phyloP scores from a whole-genome alignment of 2,888 invertebrate genomes.

The Salticus scenicus region DNA sequence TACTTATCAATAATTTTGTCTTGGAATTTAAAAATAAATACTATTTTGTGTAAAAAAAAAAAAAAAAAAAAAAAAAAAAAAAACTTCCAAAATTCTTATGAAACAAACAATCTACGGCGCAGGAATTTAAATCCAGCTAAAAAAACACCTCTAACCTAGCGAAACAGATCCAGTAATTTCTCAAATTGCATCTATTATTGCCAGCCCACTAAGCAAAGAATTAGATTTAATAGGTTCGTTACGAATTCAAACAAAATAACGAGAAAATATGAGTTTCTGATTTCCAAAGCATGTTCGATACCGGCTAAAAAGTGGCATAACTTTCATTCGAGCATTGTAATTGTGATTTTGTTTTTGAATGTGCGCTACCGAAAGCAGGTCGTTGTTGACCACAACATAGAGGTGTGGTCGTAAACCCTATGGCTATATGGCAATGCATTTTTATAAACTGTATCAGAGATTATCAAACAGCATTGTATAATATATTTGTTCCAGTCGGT shows the following conservation, averaged over 20 bases:
- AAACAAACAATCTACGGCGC: no score
- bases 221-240: not conserved
- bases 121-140: no score
- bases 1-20: no score
- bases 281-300: not conserved
- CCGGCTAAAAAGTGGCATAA: not conserved
- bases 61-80: no score
- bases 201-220: not conserved
- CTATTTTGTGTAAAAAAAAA: no score
- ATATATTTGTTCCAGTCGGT: not conserved
- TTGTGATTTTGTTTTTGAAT: not conserved
- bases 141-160: no score
- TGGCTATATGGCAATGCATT: not conserved
- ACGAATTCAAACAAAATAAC: no score
- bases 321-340: not conserved
- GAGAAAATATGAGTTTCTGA: no score
- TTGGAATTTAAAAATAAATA: no score
- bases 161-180: not conserved
- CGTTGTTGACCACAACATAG: not conserved
- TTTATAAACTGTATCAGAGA: not conserved
- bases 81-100: no score
- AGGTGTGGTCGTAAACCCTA: not conserved
- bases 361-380: conserved; percentile 7
- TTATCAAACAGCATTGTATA: not conserved
- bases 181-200: not conserved